Conservation (phyloP, 2,113 vertebrate genomes). For the Melanerpes aurifrons region DNA sequence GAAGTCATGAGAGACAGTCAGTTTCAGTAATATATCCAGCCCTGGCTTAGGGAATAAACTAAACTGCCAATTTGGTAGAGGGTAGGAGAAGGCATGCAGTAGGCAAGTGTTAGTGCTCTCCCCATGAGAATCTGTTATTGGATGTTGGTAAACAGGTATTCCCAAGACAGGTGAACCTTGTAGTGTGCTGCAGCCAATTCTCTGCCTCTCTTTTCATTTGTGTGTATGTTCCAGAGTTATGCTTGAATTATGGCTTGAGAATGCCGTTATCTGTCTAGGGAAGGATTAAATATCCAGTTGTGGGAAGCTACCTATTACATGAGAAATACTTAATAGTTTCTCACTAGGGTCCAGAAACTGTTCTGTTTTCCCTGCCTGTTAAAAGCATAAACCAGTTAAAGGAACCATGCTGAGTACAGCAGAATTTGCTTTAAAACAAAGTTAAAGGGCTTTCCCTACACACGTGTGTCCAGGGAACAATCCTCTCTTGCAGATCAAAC, state of each 20-base stretch:
- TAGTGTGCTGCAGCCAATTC: not conserved
- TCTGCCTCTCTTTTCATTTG: not conserved
- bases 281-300: not conserved
- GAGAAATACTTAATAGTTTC: not conserved
- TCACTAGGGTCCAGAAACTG: not conserved
- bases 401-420: not conserved
- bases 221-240: not conserved
- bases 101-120: not conserved
- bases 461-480: not conserved
- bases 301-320: not conserved
- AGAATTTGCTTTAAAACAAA: not conserved
- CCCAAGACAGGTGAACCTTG: not conserved
- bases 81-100: fast-evolving
- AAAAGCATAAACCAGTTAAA: not conserved
- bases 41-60: not conserved
- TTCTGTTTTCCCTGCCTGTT: not conserved
- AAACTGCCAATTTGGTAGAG: not conserved
- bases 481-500: not conserved
- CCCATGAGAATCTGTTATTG: not conserved
- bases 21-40: not conserved
- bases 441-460: not conserved
- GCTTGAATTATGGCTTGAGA: not conserved
- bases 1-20: not conserved
- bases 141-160: not conserved
- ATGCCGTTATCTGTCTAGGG: not conserved